Conservation (phyloP, 2,888 invertebrate species). For the Cerceris rybyensis region DNA sequence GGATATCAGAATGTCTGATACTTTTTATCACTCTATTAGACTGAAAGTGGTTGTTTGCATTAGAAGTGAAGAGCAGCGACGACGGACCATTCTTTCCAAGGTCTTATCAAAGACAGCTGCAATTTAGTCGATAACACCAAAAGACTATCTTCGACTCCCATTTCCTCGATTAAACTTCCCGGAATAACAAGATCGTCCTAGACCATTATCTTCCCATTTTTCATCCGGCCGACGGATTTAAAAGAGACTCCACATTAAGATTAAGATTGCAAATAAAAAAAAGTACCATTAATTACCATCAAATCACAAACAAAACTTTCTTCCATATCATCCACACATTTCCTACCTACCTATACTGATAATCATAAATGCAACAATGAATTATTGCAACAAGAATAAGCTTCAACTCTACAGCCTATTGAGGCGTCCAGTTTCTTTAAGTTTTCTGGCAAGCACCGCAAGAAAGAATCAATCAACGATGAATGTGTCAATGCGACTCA, state of each 20-base stretch:
- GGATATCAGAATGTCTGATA: no score
- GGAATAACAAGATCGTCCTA: conserved; percentile 29
- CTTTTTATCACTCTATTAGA: no score
- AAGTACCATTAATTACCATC: neutral
- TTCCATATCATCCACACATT: no score
- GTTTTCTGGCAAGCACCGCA: no score
- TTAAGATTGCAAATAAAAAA: neutral
- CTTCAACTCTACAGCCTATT: no score
- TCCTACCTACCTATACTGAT: no score
- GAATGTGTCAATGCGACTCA: no score
- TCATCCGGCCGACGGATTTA: neutral
- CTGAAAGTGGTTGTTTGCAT: neutral
- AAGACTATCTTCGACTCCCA: conserved; percentile 38
- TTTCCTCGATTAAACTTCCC: conserved; percentile 32
- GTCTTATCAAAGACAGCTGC: conserved; percentile 35
- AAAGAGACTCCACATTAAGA: neutral
- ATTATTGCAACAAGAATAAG: no score
- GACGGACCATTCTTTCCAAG: conserved; percentile 22
- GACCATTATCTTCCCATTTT: conserved; percentile 14
- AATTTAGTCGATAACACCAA: conserved; percentile 30
- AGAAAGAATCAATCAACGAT: no score
- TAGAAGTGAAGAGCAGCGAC: neutral
- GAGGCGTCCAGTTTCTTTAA: no score
- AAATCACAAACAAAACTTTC: no score
- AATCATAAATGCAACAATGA: no score